These are phyloP conservation scores for Danio choprae DNA, from an alignment of 2,797 vertebrate species.

Conservation along the genomic window DNA sequence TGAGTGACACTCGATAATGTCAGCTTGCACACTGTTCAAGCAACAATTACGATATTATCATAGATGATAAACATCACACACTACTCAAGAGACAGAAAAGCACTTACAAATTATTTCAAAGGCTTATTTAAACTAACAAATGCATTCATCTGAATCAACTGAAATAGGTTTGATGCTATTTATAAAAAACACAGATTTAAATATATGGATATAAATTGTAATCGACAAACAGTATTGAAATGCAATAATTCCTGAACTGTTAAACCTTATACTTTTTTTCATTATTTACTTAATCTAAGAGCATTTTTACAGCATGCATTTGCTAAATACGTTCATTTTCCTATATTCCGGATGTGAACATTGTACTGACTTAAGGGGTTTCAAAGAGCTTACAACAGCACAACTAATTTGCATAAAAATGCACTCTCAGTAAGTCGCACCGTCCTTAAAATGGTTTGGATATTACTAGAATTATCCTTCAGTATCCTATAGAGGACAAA, in stretches of 20 bases:
- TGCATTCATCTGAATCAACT: background rate
- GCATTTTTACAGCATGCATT: background rate
- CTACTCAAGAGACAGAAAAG: background rate
- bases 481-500: constrained; percentile 13
- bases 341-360: background rate
- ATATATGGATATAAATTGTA: background rate
- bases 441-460: constrained; percentile 31
- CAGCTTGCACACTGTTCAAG: no score
- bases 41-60: no score
- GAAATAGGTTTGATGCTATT: background rate
- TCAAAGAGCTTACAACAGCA: constrained; percentile 32
- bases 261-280: background rate
- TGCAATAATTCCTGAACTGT: background rate
- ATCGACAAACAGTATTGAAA: background rate
- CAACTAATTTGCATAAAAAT: constrained; percentile 30
- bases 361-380: background rate
- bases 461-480: constrained; percentile 16
- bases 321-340: background rate
- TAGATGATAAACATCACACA: no score
- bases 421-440: constrained; percentile 30
- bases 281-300: background rate
- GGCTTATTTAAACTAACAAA: background rate
- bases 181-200: background rate
- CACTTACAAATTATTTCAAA: background rate
- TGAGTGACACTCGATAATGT: no score